Percentiles rank a stretch among this genome's conserved stretches.
Evolutionary conservation across 2,113 vertebrate species (phyloP).

Genomic region (Pungitius pungitius): DNA sequence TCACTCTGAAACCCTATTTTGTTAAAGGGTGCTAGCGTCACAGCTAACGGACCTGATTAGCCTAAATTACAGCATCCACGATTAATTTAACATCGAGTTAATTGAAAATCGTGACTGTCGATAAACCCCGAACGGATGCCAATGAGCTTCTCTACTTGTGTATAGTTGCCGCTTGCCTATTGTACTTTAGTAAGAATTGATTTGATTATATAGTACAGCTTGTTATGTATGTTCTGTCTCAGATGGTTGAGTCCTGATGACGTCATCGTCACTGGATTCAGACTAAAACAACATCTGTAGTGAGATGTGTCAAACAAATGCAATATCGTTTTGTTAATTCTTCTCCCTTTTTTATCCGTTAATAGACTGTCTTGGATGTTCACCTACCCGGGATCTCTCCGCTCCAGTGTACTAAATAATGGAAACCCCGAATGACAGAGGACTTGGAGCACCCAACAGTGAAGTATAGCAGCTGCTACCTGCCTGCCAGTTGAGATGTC

Average conservation of each 20-base stretch:
- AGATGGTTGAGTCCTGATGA: neutral
- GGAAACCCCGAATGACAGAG: constrained; percentile 1
- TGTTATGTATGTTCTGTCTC: neutral
- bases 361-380: neutral
- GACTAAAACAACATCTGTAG: neutral
- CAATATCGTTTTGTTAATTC: neutral
- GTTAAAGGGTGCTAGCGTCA: neutral
- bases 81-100: neutral
- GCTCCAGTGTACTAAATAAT: neutral
- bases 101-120: neutral
- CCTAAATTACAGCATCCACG: neutral
- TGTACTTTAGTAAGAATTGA: neutral
- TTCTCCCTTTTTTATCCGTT: neutral
- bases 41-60: constrained; percentile 8
- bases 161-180: neutral
- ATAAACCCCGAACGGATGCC: neutral
- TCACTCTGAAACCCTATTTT: neutral
- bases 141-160: neutral
- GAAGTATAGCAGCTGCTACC: neutral
- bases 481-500: neutral
- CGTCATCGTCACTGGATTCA: neutral
- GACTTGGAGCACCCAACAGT: neutral
- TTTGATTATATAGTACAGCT: neutral
- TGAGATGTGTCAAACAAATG: neutral
- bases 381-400: neutral